These are phyloP conservation scores for Nanger granti DNA, from an alignment of 2,113 vertebrate genomes.

Conservation along the genomic window DNA sequence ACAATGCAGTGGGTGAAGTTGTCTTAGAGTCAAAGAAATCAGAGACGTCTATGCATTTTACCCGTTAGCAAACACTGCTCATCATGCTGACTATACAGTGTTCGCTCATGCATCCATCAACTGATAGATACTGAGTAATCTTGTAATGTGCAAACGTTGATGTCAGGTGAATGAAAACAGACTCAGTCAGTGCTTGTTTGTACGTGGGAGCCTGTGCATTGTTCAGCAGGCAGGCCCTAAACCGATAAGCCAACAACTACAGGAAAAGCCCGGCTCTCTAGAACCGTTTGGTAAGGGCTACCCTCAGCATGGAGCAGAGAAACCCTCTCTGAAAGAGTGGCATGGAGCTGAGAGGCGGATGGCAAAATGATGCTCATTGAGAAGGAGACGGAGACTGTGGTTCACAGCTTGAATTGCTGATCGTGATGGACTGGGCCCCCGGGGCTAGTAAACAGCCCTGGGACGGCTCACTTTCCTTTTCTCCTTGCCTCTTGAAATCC, in stretches of 20 bases:
- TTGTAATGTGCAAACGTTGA: rapidly evolving
- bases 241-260: neutral
- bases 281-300: rapidly evolving
- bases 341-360: neutral
- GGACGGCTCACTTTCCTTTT: neutral
- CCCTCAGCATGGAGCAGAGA: neutral
- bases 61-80: neutral
- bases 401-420: neutral
- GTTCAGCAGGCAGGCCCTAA: neutral
- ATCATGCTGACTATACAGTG: rapidly evolving
- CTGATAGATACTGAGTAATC: neutral
- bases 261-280: neutral
- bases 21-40: neutral
- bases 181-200: rapidly evolving
- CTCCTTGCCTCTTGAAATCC: neutral
- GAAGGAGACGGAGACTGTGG: too few relatives aligned
- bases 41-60: too few relatives aligned
- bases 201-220: rapidly evolving
- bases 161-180: neutral
- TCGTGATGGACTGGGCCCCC: neutral
- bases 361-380: too few relatives aligned
- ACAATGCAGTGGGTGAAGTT: neutral
- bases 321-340: too few relatives aligned
- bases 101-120: too few relatives aligned
- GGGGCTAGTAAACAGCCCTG: neutral